Evolutionary conservation across 1,140 invertebrate genomes (phyloP).

Genomic region (Drosophila baimaii): DNA sequence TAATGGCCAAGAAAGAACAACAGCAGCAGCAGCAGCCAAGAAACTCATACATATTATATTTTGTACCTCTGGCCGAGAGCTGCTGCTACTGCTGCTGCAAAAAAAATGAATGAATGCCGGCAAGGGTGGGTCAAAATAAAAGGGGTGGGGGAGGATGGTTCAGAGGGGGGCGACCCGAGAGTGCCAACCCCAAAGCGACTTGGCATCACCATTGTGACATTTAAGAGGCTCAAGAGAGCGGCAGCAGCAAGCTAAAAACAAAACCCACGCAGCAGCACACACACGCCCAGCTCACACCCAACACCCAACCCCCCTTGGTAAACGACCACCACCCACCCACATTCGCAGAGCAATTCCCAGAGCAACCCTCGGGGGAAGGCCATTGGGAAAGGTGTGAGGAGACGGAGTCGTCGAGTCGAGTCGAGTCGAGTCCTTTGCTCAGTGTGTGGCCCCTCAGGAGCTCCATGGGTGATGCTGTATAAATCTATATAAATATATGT

Average conservation of each 20-base stretch:
- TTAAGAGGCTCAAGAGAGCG: constrained; percentile 78
- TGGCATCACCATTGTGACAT: constrained; percentile 76
- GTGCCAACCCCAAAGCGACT: constrained; percentile 66
- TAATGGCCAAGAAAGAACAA: constrained; percentile 62
- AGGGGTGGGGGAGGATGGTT: background rate
- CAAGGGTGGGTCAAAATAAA: constrained; percentile 7
- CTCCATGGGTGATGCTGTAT: constrained; percentile 45
- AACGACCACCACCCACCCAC: constrained; percentile 22
- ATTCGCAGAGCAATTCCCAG: constrained; percentile 46
- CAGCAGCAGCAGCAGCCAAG: constrained; percentile 34
- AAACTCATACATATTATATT: constrained; percentile 65
- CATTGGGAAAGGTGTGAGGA: constrained; percentile 60
- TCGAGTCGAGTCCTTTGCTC: constrained; percentile 51
- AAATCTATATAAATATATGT: constrained; percentile 39
- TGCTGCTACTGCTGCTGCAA: background rate
- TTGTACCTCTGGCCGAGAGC: constrained; percentile 48
- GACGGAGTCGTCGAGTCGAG: constrained; percentile 25
- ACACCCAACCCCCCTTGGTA: constrained; percentile 1
- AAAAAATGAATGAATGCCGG: constrained; percentile 27
- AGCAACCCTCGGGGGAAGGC: constrained; percentile 68
- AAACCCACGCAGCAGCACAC: constrained; percentile 55
- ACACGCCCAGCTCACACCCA: background rate
- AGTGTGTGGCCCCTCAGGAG: constrained; percentile 59
- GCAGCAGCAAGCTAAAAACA: constrained; percentile 69
- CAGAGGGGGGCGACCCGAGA: constrained; percentile 30